Percentiles rank a stretch among this genome's conserved stretches.
phyloP scores from a whole-genome alignment of 64 coral and sea anemone genomes.

The Montipora foliosa region DNA sequence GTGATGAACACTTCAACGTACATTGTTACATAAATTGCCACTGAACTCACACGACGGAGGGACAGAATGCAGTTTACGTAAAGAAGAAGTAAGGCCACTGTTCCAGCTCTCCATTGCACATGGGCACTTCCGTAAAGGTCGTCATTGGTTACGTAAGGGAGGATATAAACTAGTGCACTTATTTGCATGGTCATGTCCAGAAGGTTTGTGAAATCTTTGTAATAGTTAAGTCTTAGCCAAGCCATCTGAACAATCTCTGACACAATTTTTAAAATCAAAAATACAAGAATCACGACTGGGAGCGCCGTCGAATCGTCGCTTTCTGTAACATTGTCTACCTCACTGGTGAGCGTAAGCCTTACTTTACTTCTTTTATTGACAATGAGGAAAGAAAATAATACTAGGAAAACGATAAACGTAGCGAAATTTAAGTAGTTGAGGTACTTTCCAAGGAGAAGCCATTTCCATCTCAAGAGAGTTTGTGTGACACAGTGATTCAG shows the following conservation, averaged over 20 bases:
- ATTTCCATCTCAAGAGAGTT: constrained; percentile 69
- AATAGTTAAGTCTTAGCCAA: constrained; percentile 50
- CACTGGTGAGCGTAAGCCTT: constrained; percentile 24
- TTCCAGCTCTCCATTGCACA: constrained; percentile 67
- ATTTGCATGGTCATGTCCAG: constrained; percentile 50
- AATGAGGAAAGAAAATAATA: constrained; percentile 78
- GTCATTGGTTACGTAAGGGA: constrained; percentile 60
- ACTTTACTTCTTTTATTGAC: constrained; percentile 66
- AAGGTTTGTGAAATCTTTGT: constrained; percentile 72
- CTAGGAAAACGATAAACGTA: constrained; percentile 53
- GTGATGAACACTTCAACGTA: constrained; percentile 84
- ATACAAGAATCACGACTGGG: constrained; percentile 30
- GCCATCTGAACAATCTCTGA: constrained; percentile 77
- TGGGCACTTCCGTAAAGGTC: constrained; percentile 46
- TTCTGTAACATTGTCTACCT: constrained; percentile 9
- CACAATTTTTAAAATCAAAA: constrained; percentile 1
- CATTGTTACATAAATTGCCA: constrained; percentile 82
- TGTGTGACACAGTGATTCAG: constrained; percentile 82
- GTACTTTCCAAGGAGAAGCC: constrained; percentile 74
- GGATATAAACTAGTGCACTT: constrained; percentile 18
- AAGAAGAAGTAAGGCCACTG: constrained; percentile 57
- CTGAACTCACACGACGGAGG: constrained; percentile 61
- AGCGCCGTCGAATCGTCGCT: constrained; percentile 6
- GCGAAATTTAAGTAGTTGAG: constrained; percentile 69
- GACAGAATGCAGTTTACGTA: constrained; percentile 65